Evolutionary conservation across 2,888 invertebrate species (phyloP), one percentile per base, ranked within the genome.

Genomic region (Tetheella fluctuosa): DNA sequence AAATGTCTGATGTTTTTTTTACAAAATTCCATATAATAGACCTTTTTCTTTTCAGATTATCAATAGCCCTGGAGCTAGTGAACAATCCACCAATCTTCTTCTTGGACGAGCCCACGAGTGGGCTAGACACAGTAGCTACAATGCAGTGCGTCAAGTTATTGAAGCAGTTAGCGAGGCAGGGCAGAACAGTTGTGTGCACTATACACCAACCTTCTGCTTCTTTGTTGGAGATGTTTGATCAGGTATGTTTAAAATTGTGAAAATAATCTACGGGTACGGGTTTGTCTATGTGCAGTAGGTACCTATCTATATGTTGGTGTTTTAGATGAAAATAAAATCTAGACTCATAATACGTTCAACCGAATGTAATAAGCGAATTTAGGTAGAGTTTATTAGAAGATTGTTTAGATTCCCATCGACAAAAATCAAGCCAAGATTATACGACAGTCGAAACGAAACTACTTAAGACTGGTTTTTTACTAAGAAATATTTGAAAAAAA

Each of bases 21-120:
- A n/a, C n/a, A n/a, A n/a, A n/a, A n/a, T 6, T 25, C 25, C 25
- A 25, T 25, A 25, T 25, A 39, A 39, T 10, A 2, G 2, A 10
- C 10, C 34, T 39, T 55, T 6, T 54, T 28, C 48, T 58, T 73
- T 63, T 0, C 80, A 93, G 93, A 64, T 93, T 97, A 66, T 96
- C 97, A 13, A 96, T 97, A 70, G 97, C 97, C 1, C 84, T 97
- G 64, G 97, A 97, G 81, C 88, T 97, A 69, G 96, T 97, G 60
- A 97, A 97, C 84, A 97, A 97, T 84, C 97, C 97, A 0, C 96
- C 96, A 25, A 95, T 97, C 23, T 96, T 97, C 91, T 97, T 97
- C 84, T 93, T 97, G 71, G 97, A 97, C 80, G 97, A 97, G 84
- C 97, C 97, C 0, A 97, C 97, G 0, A 95, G 95, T 68, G 96